Base-by-base conservation (phyloP, 2,888 invertebrate species). In the Trachelus tabidus region DNA sequence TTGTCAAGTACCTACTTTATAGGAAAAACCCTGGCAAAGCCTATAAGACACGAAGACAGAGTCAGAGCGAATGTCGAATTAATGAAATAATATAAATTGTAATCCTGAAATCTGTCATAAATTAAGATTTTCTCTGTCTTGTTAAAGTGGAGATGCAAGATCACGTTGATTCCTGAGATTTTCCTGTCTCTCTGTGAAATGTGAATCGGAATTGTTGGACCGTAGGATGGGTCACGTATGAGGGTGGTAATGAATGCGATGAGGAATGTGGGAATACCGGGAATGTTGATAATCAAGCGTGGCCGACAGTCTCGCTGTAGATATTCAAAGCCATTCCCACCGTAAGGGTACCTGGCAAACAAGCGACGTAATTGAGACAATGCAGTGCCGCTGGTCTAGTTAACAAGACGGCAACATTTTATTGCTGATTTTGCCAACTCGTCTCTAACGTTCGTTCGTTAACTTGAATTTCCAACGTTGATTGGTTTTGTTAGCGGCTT, bases 361-460 rank as follows among this genome's bases (percentile, higher is more conserved):
- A 40, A 68, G 75, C 69, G 77, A 71, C 75, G 56, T 77, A 77
- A 77, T 77, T 77, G 77, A 77, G 77, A 77, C 77, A 40, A 77
- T 71, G 75, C 77, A 71, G 75, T 35, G 74, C 69, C 68, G 56
- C 35, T 23, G 31, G 69, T 34, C 68, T 71, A 56, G 75, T 76
- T 78, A 75, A 78, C 75, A 71, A 76, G 78, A 76, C 71, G 71
- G 35, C 71, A 73, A 71, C 76, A 34, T 73, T 76, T 78, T 76
- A 73, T 40, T 76, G 34, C 76, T 78, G n/a, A 73, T 75, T 68
- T 31, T 56, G 78, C 56, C 71, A 78, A 78, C 73, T 73, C 76
- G 68, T 78, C 75, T 73, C 76, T 76, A 68, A 73, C 76, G 68
- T 76, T 73, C 73, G 69, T 78, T 68, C 74, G 33, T 74, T 33